Base-by-base conservation (phyloP, 1,140 invertebrate species). In the Aradophagus sp. region DNA sequence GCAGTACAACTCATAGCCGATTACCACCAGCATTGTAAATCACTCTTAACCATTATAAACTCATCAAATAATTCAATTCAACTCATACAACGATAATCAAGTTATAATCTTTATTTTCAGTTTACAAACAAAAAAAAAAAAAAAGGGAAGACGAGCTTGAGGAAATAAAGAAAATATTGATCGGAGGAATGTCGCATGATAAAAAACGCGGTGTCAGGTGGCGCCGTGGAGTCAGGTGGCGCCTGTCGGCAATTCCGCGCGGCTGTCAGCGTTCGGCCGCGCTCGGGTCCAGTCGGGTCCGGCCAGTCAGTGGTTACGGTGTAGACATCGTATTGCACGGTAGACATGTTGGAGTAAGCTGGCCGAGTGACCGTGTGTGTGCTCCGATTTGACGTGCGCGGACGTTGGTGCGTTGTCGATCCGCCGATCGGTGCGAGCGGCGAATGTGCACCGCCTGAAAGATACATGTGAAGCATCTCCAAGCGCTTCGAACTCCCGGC, bases 391-490 rank as follows among this genome's bases (percentile, higher is more conserved):
- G 68, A 76, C 73, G 78, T n/a, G n/a, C 72, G 73, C 67, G 76
- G 61, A 67, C 69, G 48, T 61, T 70, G 65, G 72, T 77, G 72
- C 72, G 66, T 63, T 61, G 44, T 68, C 48, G 55, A 26, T 15
- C 20, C 29, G 73, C 53, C 39, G 34, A n/a, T n/a, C 32, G 26
- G 66, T 56, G 41, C 36, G 47, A 73, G 50, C n/a, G 65, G 58
- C 44, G 75, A n/a, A n/a, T 66, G 68, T 61, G 45, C 39, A 32
- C 36, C 31, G 67, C 59, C 52, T 59, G 34, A 32, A n/a, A 66
- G 59, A 38, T 80, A 76, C 76, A 80, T 81, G 80, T 80, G 77
- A 81, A 78, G 77, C 79, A 76, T 73, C 48, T n/a, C n/a, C n/a
- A n/a, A n/a, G n/a, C n/a, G n/a, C n/a, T n/a, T n/a, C n/a, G n/a